These are phyloP conservation scores for Vombatus ursinus DNA, from an alignment of 2,113 vertebrate species.

Conservation along the genomic window DNA sequence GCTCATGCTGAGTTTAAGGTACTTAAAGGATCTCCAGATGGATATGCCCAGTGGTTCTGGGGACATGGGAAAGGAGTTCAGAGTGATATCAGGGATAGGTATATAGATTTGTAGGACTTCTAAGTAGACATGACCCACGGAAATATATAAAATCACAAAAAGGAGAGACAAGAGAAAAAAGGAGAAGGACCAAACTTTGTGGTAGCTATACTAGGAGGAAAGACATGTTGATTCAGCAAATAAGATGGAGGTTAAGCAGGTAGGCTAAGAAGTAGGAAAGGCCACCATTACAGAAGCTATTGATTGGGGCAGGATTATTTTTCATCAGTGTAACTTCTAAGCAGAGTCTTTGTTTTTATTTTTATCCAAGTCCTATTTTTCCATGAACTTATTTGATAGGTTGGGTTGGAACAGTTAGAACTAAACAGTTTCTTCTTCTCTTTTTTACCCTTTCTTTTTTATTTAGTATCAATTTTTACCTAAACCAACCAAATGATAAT, in stretches of 20 bases:
- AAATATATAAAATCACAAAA: background rate
- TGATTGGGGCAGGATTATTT: background rate
- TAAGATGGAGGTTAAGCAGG: background rate
- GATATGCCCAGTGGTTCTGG: background rate
- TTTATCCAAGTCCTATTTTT: background rate
- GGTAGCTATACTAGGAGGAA: background rate
- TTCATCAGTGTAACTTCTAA: background rate
- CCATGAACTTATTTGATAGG: background rate
- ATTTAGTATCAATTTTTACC: background rate
- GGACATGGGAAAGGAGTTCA: background rate
- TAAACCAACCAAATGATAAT: background rate
- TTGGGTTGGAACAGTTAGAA: background rate
- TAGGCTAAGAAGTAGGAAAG: too few relatives aligned
- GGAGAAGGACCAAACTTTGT: background rate
- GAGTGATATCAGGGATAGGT: background rate
- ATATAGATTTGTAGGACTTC: background rate
- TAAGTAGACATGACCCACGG: background rate
- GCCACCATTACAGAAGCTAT: background rate
- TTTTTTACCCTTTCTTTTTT: background rate
- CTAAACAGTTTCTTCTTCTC: background rate
- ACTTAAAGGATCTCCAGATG: background rate
- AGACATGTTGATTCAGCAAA: background rate
- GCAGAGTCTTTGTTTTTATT: background rate
- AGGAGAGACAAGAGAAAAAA: background rate
- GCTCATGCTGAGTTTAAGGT: background rate